Evolutionary conservation across 2,797 vertebrate genomes (phyloP), one percentile per base, ranked within the genome.

Genomic region (Protosalanx chinensis): DNA sequence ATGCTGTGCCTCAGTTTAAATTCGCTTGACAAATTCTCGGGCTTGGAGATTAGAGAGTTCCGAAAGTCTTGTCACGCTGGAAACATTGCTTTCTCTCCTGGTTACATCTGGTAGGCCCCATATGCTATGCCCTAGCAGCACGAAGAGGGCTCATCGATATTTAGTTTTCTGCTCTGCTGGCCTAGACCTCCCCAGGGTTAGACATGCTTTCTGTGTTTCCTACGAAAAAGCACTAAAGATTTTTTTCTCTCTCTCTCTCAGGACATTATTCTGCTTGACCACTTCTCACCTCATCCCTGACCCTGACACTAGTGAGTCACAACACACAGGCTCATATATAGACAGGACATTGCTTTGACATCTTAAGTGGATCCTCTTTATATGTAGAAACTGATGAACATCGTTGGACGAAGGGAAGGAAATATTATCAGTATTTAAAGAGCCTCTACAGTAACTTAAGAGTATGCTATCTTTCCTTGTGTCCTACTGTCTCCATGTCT

Each of bases 61-160:
- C 2, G 2, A 46, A 13, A 46, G 41, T 46, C 41, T 13, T 13
- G 41, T 46, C 41, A 46, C 41, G 41, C 5, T 3, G 8, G 41
- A 46, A 12, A 46, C 41, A 46, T 13, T 46, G 41, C 41, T 46
- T 41, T 12, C 37, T 46, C 7, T 46, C 8, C 41, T 46, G 41
- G 41, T 13, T 46, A 46, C 41, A 46, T 13, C 2, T 23, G 18
- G 5, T 13, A 4, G 30, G 57, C 66, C 41, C 66, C 66, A 57
- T 29, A 6, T 4, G 10, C 6, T 46, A 32, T n/a, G 23, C 51
- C 51, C 30, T 35, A 30, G 29, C 18, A 13, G 57, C 49, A 68
- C 30, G 60, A 23, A 64, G 61, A 72, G 74, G 18, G 27, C 16
- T 79, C 65, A 76, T 76, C 61, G 73, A 79, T 75, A 59, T 67